A percentile compares a stretch with the other conserved stretches of the same genome.
phyloP scores from a whole-genome alignment of 2,113 vertebrate species.

The Nymphicus hollandicus region DNA sequence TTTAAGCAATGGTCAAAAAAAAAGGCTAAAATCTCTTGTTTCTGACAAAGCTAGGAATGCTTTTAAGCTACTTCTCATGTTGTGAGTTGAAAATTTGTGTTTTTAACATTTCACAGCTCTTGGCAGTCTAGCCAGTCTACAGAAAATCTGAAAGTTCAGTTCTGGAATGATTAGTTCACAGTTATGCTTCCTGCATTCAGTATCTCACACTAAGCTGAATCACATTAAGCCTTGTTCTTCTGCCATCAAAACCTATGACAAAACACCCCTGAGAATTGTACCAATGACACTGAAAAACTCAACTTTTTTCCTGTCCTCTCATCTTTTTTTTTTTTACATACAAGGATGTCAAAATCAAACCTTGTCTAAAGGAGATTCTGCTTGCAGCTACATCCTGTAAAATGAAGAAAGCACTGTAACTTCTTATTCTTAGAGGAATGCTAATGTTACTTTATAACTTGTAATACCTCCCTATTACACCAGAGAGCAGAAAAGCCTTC shows the following conservation, averaged over 20 bases:
- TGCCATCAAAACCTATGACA: not conserved
- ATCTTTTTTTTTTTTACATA: not conserved
- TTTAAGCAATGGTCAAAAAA: not conserved
- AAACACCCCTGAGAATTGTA: not conserved
- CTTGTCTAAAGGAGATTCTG: not conserved
- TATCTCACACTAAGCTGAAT: not conserved
- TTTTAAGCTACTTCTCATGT: not conserved
- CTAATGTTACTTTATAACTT: not conserved
- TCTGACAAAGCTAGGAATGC: not conserved
- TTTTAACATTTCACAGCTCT: not conserved
- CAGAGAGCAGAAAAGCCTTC: not conserved
- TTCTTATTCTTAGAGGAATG: not conserved
- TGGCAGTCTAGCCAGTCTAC: not conserved
- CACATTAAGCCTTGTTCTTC: not conserved
- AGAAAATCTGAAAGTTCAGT: not conserved
- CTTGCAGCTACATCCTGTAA: not conserved
- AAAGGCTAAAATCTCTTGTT: not conserved
- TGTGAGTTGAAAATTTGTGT: not conserved
- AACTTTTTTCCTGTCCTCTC: not conserved
- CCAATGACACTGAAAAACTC: not conserved
- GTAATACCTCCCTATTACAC: not conserved
- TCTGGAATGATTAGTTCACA: not conserved
- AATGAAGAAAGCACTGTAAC: not conserved
- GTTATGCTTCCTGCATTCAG: not conserved
- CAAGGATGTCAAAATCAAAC: not conserved